A percentile compares a stretch with the other conserved stretches of the same genome.
Conservation (phyloP, 2,113 vertebrate species). For the Hyperoodon ampullatus region DNA sequence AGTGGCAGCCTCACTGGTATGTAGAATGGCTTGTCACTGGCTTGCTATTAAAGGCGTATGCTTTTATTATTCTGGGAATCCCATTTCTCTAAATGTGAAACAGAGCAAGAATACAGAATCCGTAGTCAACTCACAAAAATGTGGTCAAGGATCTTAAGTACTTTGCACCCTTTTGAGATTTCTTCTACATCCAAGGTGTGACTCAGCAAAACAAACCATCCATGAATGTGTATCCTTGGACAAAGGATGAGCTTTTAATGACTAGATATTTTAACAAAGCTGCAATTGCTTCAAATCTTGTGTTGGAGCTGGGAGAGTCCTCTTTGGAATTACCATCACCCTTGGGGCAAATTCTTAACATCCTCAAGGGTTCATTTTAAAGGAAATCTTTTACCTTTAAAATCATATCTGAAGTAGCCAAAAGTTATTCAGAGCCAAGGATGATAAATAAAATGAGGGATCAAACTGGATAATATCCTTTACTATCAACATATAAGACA, state of each 20-base stretch:
- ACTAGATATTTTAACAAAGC: not conserved
- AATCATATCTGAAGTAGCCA: conserved; percentile 14
- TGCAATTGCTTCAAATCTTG: not conserved
- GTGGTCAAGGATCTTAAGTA: not conserved
- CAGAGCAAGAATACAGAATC: not conserved
- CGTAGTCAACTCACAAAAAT: conserved; percentile 26
- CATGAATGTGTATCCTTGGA: not conserved
- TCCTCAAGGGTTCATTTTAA: not conserved
- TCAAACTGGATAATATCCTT: not conserved
- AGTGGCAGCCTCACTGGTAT: not conserved
- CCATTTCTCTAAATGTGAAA: not conserved
- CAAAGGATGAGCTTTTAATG: not conserved
- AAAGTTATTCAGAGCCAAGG: not conserved
- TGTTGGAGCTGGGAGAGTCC: not conserved
- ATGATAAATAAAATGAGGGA: not conserved
- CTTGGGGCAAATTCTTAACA: not conserved
- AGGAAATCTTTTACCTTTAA: not conserved
- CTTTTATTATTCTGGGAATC: not conserved
- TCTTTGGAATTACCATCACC: not conserved
- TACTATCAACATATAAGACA: not conserved
- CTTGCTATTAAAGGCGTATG: not conserved
- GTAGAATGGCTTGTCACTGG: not conserved
- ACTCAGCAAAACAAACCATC: conserved; percentile 4
- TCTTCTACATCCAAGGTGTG: not conserved
- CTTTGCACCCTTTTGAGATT: not conserved